A percentile compares a stretch with the other conserved stretches of the same genome.
These are phyloP conservation scores for Phylloscopus trochiloides DNA, from an alignment of 2,113 vertebrate species.

Conservation along the genomic window DNA sequence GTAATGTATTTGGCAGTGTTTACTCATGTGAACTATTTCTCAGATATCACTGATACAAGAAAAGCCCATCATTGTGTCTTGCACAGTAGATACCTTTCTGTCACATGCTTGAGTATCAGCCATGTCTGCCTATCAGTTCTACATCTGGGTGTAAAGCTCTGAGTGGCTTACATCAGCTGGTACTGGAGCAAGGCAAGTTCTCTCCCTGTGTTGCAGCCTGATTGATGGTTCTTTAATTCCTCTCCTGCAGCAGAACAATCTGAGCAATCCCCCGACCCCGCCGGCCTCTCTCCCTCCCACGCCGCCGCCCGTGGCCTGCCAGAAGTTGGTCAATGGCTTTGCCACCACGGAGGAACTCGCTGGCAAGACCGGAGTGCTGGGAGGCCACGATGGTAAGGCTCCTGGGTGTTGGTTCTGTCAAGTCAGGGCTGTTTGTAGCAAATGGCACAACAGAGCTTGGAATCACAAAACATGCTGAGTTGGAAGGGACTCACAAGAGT, in stretches of 20 bases:
- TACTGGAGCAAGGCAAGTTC: not conserved
- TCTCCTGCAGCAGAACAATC: conserved; percentile 89
- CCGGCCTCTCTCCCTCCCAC: conserved; percentile 97
- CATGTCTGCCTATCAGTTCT: not conserved
- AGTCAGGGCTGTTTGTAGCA: not conserved
- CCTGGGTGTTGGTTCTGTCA: fast-evolving
- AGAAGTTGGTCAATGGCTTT: conserved; percentile 93
- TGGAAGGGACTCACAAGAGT: not conserved
- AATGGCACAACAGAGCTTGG: not conserved
- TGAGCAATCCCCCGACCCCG: conserved; percentile 96
- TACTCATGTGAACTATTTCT: not conserved
- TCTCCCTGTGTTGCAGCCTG: not conserved
- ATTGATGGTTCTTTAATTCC: conserved; percentile 41
- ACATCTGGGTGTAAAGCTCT: not conserved
- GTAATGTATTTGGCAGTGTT: not conserved
- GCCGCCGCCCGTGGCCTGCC: conserved; percentile 88
- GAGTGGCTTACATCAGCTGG: not conserved
- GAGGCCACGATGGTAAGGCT: conserved; percentile 79
- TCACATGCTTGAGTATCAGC: not conserved
- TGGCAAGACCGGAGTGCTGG: conserved; percentile 84
- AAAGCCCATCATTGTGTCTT: not conserved
- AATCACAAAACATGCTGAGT: not conserved
- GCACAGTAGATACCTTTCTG: not conserved
- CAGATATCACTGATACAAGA: fast-evolving
- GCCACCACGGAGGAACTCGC: conserved; percentile 90